These are phyloP conservation scores for Selenia dentaria DNA, from an alignment of 2,888 invertebrate species.

Conservation along the genomic window DNA sequence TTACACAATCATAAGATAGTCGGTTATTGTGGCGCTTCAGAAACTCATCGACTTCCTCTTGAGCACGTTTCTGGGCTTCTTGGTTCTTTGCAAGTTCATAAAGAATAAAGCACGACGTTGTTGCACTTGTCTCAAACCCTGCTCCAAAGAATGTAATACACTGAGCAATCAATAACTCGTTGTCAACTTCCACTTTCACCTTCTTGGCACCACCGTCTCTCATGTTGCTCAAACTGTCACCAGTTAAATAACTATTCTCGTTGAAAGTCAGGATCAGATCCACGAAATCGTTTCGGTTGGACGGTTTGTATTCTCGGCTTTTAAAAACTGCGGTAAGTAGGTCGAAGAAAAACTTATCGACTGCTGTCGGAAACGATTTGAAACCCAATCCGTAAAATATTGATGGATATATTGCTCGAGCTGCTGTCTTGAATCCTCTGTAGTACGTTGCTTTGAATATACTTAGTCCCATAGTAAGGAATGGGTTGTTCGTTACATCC, in stretches of 20 bases:
- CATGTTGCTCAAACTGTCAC: constrained; percentile 51
- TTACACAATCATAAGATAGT: constrained; percentile 46
- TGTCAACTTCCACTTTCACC: constrained; percentile 50
- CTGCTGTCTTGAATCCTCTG: constrained; percentile 42
- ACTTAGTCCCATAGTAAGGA: constrained; percentile 42
- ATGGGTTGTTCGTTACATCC: constrained; percentile 42
- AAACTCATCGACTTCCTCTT: constrained; percentile 51
- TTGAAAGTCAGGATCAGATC: constrained; percentile 55
- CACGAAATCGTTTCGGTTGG: constrained; percentile 55
- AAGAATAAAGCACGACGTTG: constrained; percentile 44
- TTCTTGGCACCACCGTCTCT: constrained; percentile 40
- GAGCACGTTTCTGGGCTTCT: constrained; percentile 40
- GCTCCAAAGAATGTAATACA: constrained; percentile 75
- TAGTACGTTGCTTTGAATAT: constrained; percentile 45
- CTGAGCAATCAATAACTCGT: constrained; percentile 78
- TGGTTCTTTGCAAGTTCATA: constrained; percentile 55
- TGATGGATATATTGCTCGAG: constrained; percentile 54
- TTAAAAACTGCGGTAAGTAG: constrained; percentile 47
- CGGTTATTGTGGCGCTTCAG: constrained; percentile 42
- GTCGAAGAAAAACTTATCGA: constrained; percentile 46
- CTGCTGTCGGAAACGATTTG: constrained; percentile 39
- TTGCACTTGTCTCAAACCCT: constrained; percentile 60
- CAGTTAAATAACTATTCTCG: constrained; percentile 44
- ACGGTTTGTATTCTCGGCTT: constrained; percentile 44
- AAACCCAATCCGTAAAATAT: constrained; percentile 56